Conservation (phyloP, 1,140 invertebrate genomes). For the Cydia splendana region DNA sequence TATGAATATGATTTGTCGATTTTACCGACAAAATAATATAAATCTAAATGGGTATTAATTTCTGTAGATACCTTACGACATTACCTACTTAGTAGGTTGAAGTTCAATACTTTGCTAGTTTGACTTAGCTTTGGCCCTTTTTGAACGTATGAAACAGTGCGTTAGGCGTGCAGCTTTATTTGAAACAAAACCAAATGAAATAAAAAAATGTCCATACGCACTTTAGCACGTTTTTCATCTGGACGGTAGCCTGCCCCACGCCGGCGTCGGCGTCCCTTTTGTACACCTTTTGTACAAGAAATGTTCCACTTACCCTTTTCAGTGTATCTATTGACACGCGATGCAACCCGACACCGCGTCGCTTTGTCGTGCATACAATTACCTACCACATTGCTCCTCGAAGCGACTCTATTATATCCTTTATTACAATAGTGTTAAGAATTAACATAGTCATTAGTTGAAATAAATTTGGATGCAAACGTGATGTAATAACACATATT, state of each 20-base stretch:
- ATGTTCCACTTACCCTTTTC: conserved; percentile 12
- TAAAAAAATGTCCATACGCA: background rate
- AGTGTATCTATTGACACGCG: conserved; percentile 23
- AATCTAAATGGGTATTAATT: too few relatives aligned
- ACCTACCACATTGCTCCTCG: background rate
- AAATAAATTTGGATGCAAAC: conserved; percentile 18
- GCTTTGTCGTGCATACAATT: conserved; percentile 22
- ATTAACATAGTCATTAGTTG: background rate
- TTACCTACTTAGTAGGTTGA: too few relatives aligned
- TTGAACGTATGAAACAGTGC: background rate
- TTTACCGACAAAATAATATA: too few relatives aligned
- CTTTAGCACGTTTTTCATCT: conserved; percentile 6
- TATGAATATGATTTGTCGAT: too few relatives aligned
- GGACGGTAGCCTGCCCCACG: background rate
- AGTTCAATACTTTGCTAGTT: too few relatives aligned
- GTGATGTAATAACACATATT: conserved; percentile 14
- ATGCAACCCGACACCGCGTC: conserved; percentile 12
- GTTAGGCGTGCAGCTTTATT: too few relatives aligned
- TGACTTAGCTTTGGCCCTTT: too few relatives aligned
- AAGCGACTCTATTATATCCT: background rate
- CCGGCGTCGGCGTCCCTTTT: background rate
- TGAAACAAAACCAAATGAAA: too few relatives aligned
- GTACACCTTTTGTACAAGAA: conserved; percentile 14
- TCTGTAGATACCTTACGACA: too few relatives aligned
- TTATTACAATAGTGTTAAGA: conserved; percentile 6